phyloP scores from a whole-genome alignment of 2,113 vertebrate genomes.

The Oxyura jamaicensis region DNA sequence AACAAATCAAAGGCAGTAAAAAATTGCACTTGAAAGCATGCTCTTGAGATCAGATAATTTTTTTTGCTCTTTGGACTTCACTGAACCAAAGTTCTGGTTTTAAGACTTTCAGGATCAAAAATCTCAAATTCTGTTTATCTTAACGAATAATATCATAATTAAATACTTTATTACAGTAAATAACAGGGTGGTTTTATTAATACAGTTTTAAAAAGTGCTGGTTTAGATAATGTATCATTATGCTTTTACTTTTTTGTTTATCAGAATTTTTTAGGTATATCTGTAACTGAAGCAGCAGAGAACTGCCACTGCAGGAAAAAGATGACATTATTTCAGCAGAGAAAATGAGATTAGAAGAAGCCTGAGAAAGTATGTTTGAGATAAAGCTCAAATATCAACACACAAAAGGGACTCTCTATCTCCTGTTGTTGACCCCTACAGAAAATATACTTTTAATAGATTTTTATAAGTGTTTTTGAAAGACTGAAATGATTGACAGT shows the following conservation, averaged over 20 bases:
- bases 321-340: slow-evolving; percentile 2
- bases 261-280: background rate
- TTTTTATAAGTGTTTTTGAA: slow-evolving; percentile 5
- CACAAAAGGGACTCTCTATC: background rate
- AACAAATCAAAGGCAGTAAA: background rate
- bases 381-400: slow-evolving; percentile 42
- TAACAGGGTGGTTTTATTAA: background rate
- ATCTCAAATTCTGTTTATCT: background rate
- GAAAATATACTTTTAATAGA: background rate
- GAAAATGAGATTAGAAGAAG: background rate
- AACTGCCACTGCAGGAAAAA: background rate
- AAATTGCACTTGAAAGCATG: background rate
- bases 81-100: background rate
- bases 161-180: background rate
- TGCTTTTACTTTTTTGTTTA: background rate
- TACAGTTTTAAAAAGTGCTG: background rate
- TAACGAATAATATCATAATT: background rate
- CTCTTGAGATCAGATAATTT: background rate
- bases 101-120: background rate
- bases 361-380: background rate
- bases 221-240: background rate
- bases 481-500: slow-evolving; percentile 33
- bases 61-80: background rate
- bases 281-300: background rate
- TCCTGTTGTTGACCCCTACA: slow-evolving; percentile 1